Base-by-base conservation (phyloP, 1,140 invertebrate species). In the Eumeta japonica region DNA sequence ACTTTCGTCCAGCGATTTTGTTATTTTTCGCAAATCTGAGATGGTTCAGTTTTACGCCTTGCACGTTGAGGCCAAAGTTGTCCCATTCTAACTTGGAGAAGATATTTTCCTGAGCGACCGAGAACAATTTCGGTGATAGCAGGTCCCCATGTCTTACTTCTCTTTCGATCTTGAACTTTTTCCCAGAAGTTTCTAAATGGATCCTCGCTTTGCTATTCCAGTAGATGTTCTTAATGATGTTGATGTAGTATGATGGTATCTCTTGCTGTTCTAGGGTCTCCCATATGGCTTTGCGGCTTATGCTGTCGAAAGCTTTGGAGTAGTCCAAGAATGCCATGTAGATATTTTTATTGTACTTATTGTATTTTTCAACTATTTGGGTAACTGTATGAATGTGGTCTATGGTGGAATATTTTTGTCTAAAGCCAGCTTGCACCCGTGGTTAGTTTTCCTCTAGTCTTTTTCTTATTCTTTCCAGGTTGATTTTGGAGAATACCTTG, bases 281-380 rank as follows among this genome's bases (percentile, higher is more conserved):
- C 36, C 36, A 37, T 16, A 37, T 37, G 19, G 11, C 17, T 2
- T 29, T 12, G 17, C 30, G 36, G 2, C 16, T 29, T 16, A 37
- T 10, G 13, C 36, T 37, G 16, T 39, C 37, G 18, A 39, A 39
- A 9, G 37, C 37, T 17, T 39, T 39, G n/a, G 37, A 10, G 13
- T 20, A 39, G 12, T 39, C 30, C 10, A 39, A 24, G 18, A 39
- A 39, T 28, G 17, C 28, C 3, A 39, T 39, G 16, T 32, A 39
- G 4, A 39, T n/a, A 10, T 5, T 10, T 24, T 39, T 39, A 2
- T 39, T 32, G 14, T 39, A 39, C 15, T 39, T 19, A 10, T 27
- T 24, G 37, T 39, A 39, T 39, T 39, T 39, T 24, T 39, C 37
- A 2, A 39, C 2, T 5, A 36, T 17, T 20, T 18, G 15, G 4